phyloP scores from a whole-genome alignment of 2,888 invertebrate species.

The Sinotaia quadrata region DNA sequence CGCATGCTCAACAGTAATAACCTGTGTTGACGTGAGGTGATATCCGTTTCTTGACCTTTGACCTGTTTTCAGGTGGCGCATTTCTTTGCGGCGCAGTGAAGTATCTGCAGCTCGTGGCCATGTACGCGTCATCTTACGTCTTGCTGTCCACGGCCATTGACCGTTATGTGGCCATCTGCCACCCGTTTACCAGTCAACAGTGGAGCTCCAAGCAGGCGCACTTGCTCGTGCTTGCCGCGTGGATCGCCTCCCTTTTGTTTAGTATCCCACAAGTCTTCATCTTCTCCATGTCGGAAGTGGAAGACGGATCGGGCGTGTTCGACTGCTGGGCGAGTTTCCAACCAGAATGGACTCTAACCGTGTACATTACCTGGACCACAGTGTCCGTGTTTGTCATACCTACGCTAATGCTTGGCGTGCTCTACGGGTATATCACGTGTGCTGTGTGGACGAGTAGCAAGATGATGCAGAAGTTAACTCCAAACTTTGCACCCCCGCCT shows the following conservation, averaged over 20 bases:
- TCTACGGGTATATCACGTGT: constrained; percentile 71
- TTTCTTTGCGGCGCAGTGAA: constrained; percentile 75
- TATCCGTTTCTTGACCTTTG: no score
- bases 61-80: constrained; percentile 71
- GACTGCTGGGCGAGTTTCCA: constrained; percentile 49
- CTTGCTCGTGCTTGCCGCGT: constrained; percentile 72
- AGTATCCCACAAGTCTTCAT: constrained; percentile 73
- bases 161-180: constrained; percentile 73
- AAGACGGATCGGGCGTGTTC: constrained; percentile 53
- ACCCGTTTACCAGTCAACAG: constrained; percentile 78
- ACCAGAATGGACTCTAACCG: constrained; percentile 51
- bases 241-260: constrained; percentile 72
- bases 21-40: no score
- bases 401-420: constrained; percentile 69
- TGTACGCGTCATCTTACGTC: constrained; percentile 70
- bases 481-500: constrained; percentile 1
- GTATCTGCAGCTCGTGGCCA: constrained; percentile 76
- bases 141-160: constrained; percentile 72
- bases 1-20: no score
- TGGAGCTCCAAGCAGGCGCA: constrained; percentile 67
- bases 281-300: constrained; percentile 60
- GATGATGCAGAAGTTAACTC: constrained; percentile 35
- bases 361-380: constrained; percentile 71
- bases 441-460: constrained; percentile 63
- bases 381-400: constrained; percentile 73